A percentile compares a stretch with the other conserved stretches of the same genome.
These are phyloP conservation scores for Bombus waltoni DNA, from an alignment of 1,140 invertebrate genomes.

Conservation along the genomic window DNA sequence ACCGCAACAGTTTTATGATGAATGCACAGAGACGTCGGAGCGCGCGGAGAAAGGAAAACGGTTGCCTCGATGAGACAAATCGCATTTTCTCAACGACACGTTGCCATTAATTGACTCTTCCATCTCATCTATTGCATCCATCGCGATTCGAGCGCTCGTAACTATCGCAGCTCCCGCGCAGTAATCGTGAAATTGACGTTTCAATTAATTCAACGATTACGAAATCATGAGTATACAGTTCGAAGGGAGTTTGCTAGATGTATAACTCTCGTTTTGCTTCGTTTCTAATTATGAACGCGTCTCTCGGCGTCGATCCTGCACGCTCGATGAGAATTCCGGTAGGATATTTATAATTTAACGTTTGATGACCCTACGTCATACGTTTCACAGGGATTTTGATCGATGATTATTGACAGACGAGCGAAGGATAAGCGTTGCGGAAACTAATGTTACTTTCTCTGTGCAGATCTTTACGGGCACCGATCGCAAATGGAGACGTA, in stretches of 20 bases:
- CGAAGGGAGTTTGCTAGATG: too few relatives aligned
- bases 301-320: background rate
- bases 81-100: constrained; percentile 28
- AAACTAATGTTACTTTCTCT: constrained; percentile 17
- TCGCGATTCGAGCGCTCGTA: constrained; percentile 6
- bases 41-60: constrained; percentile 20
- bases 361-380: background rate
- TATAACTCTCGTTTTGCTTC: constrained; percentile 4
- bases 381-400: constrained; percentile 23
- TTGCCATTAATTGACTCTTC: constrained; percentile 38
- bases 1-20: constrained; percentile 36
- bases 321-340: constrained; percentile 17
- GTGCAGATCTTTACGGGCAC: background rate
- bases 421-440: constrained; percentile 10
- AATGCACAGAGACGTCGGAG: constrained; percentile 3
- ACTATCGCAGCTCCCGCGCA: constrained; percentile 3
- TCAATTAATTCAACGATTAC: constrained; percentile 39
- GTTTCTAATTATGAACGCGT: constrained; percentile 22
- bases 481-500: constrained; percentile 25
- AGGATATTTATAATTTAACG: constrained; percentile 35
- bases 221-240: background rate
- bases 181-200: constrained; percentile 39
- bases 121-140: constrained; percentile 19
- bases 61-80: constrained; percentile 28
- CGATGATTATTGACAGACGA: constrained; percentile 30